Evolutionary conservation across 2,888 invertebrate genomes (phyloP), one percentile per base, ranked within the genome.

Genomic region (Dryocosmus kuriphilus): DNA sequence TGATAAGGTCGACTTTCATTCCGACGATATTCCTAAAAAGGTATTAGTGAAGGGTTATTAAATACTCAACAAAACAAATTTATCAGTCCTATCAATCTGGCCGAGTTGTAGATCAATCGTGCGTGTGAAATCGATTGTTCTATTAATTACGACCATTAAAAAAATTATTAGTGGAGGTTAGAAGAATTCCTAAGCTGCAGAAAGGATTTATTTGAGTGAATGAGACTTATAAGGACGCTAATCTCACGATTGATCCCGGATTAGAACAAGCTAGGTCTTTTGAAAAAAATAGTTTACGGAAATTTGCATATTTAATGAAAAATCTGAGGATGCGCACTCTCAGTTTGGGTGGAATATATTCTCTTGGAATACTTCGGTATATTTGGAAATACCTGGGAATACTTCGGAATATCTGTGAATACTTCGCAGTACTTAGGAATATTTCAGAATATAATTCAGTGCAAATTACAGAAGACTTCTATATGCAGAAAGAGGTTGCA

Each of bases 201-300:
- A 27, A 67, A 27, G 14, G 41, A 67, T 67, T 67, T 67, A 67
- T 57, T 67, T 27, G 8, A 67, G 24, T 67, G 41, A 67, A 30
- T 46, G 30, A 67, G 67, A 67, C 51, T 67, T 67, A 67, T 46
- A 51, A 67, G 22, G 30, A 30, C 46, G 19, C 24, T 19, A 67
- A 67, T 67, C 27, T 67, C 67, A 67, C 67, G 67, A 67, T 46
- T 67, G 46, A 46, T 46, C 67, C 67, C 67, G 67, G 46, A 67
- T 67, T 30, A 65, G 16, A 38, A 38, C 7, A 27, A 65, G 65
- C 24, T 65, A 65, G 65, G 41, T 65, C 65, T 46, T 27, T 41
- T 65, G 41, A 65, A 16, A 16, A 41, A 16, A 41, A 16, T 41
- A 2, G 2, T 16, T 16, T 5, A 4, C 14, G 4, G 41, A 5